Base-by-base conservation (phyloP, 37 sponge, comb jelly and placozoan genomes). In the Ephydatia muelleri region DNA sequence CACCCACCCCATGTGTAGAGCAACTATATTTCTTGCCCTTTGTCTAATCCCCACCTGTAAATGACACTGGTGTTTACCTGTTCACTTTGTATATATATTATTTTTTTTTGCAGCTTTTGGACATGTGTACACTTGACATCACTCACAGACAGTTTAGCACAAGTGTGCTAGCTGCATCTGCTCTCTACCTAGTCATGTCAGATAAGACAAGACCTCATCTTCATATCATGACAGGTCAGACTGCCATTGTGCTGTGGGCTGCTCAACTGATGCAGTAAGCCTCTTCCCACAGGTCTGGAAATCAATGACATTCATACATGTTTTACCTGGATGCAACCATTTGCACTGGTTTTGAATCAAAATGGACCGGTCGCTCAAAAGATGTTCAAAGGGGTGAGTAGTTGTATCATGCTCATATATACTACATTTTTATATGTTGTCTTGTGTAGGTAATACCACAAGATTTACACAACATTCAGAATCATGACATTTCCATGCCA, bases 381-480 rank as follows among this genome's bases (percentile, higher is more conserved):
- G 39, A 65, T 76, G 13, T 88, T 84, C 70, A 35, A 49, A 43
- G 85, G 77, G 65, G 92, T 92, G 70, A 81, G 84, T 83, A 26
- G 25, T 27, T 39, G 19, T 72, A 22, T 27, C 29, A 13, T 16
- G 12, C 27, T 76, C 25, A 32, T 74, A 29, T 25, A 31, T 82
- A 14, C n/a, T n/a, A n/a, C n/a, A n/a, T n/a, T n/a, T n/a, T n/a
- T n/a, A n/a, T n/a, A 67, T 33, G 22, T 67, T 0, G 40, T 31
- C 2, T 40, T 29, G 64, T 33, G 19, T 68, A 88, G 93, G 89
- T 88, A 13, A 71, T 67, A 23, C 87, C 80, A 33, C 82, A 82
- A 30, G 94, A 93, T 40, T 30, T 72, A 2, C 94, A 93, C 84
- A 93, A 93, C 82, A 90, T 93, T 23, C 94, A 93, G 80, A 93